Conservation (phyloP, 92 coral and sea anemone genomes). For the Epizoanthus ramosus region DNA sequence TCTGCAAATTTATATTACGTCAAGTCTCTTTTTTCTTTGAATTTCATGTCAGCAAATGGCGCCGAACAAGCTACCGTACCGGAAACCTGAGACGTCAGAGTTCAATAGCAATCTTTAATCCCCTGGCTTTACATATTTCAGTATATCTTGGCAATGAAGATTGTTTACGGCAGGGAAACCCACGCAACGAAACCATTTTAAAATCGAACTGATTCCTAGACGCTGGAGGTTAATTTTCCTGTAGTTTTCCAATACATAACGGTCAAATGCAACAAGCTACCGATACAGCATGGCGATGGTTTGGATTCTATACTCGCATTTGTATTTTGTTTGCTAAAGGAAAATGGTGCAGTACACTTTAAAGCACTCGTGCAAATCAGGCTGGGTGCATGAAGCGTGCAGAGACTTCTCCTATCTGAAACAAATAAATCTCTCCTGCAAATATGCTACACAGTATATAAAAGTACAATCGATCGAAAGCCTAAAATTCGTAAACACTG, state of each 20-base stretch:
- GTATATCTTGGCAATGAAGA: background rate
- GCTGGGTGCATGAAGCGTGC: background rate
- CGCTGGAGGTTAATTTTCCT: no score
- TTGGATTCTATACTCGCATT: no score
- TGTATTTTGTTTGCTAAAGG: no score
- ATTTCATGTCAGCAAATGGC: no score
- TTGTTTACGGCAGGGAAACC: conserved; percentile 20
- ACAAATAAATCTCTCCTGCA: background rate
- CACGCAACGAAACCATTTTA: conserved; percentile 13
- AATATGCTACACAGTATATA: background rate
- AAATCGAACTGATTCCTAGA: background rate
- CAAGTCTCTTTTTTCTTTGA: no score
- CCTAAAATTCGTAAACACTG: conserved; percentile 2
- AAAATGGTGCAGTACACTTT: no score
- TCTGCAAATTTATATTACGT: background rate
- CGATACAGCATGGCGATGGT: no score
- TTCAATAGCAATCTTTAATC: background rate
- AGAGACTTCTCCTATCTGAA: background rate
- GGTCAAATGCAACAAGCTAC: no score
- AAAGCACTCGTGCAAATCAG: no score
- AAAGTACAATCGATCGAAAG: background rate
- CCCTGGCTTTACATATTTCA: background rate
- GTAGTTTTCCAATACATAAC: no score
- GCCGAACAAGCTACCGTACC: no score
- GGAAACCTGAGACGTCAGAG: background rate